A percentile compares a stretch with the other conserved stretches of the same genome.
Conservation (phyloP, 2,797 vertebrate species). For the Coccyzus lansbergi region DNA sequence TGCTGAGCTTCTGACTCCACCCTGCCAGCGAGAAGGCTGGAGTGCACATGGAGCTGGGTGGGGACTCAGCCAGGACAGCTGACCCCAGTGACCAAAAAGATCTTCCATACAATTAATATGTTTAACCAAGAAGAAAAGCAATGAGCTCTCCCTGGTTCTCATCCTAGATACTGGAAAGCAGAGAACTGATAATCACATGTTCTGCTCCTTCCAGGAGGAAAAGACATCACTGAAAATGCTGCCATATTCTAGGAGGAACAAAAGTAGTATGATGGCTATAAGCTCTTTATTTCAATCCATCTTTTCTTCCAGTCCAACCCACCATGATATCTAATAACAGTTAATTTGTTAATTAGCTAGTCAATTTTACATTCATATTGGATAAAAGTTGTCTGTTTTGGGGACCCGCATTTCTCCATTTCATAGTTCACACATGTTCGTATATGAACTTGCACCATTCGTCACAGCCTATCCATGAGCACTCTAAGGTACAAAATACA, state of each 20-base stretch:
- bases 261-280: neutral
- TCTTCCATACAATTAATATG: neutral
- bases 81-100: neutral
- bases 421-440: accelerated
- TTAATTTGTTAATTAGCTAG: neutral
- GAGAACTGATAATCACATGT: neutral
- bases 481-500: neutral
- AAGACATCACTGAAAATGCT: neutral
- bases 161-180: neutral
- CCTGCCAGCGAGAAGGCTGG: neutral
- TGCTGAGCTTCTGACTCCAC: neutral
- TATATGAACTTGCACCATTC: neutral
- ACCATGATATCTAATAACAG: neutral
- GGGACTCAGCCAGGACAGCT: neutral
- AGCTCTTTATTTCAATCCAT: neutral
- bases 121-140: neutral
- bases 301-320: neutral
- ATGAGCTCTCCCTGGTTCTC: neutral
- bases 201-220: neutral
- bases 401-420: neutral
- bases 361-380: neutral
- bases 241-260: neutral
- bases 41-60: neutral
- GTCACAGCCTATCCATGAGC: neutral
- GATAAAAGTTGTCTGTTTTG: neutral